A percentile compares a stretch with the other conserved stretches of the same genome.
phyloP scores from a whole-genome alignment of 2,888 invertebrate species.

The Eumacrocentrus americanus region DNA sequence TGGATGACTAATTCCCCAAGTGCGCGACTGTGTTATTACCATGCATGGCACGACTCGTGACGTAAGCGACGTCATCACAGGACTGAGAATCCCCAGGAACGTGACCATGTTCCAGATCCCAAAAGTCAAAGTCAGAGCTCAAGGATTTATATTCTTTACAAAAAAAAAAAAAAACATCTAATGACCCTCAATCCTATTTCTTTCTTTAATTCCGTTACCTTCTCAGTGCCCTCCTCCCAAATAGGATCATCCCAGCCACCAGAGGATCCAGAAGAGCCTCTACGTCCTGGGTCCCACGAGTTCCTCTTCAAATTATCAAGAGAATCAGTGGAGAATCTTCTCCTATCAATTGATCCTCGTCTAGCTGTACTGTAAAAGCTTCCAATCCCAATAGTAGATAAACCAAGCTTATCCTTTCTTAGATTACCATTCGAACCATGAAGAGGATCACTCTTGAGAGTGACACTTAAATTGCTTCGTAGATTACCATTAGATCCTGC shows the following conservation, averaged over 20 bases:
- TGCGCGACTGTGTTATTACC: slow-evolving; percentile 47
- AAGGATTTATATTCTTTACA: too few species aligned
- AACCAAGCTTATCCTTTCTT: slow-evolving; percentile 45
- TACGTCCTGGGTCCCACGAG: slow-evolving; percentile 73
- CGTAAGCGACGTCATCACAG: slow-evolving; percentile 43
- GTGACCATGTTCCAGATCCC: slow-evolving; percentile 13
- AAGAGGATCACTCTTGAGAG: slow-evolving; percentile 51
- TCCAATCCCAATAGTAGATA: slow-evolving; percentile 31
- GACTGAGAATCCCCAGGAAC: slow-evolving; percentile 4
- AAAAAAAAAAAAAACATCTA: neutral
- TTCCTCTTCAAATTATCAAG: slow-evolving; percentile 71
- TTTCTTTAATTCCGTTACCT: slow-evolving; percentile 19
- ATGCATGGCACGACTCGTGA: slow-evolving; percentile 56
- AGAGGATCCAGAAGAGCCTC: slow-evolving; percentile 69
- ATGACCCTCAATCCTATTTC: too few species aligned
- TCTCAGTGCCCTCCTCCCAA: slow-evolving; percentile 64
- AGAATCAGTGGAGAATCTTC: slow-evolving; percentile 73
- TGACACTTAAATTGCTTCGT: slow-evolving; percentile 51
- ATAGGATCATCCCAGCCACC: slow-evolving; percentile 67
- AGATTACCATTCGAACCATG: slow-evolving; percentile 47
- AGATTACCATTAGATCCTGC: slow-evolving; percentile 52
- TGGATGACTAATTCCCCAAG: slow-evolving; percentile 50
- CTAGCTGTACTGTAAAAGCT: slow-evolving; percentile 47
- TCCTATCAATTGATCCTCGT: slow-evolving; percentile 62
- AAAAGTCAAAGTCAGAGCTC: neutral